These are phyloP conservation scores for Drosophila antonietae DNA, from an alignment of 2,888 invertebrate genomes.

Conservation along the genomic window DNA sequence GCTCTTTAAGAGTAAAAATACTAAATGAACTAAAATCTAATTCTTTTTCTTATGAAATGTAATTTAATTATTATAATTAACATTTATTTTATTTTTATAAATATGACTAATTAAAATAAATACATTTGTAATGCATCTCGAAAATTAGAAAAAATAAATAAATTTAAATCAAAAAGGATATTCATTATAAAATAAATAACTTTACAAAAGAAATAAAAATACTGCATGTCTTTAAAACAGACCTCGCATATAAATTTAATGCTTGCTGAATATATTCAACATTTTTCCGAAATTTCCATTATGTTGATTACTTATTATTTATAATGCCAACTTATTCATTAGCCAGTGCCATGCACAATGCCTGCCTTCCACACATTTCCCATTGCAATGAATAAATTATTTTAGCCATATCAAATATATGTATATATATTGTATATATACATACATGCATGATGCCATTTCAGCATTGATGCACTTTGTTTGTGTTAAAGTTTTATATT, in stretches of 20 bases:
- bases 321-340: constrained; percentile 30
- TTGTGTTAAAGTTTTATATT: background rate
- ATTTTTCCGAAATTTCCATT: background rate
- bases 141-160: too few species aligned
- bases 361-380: background rate
- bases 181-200: too few species aligned
- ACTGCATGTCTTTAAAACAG: background rate
- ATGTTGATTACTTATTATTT: constrained; percentile 4
- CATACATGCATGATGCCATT: background rate
- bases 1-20: too few species aligned
- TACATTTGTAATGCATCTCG: too few species aligned
- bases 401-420: constrained; percentile 16
- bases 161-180: too few species aligned
- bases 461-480: background rate
- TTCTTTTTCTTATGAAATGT: too few species aligned
- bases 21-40: too few species aligned
- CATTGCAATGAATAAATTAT: constrained; percentile 40
- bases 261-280: background rate
- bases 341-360: constrained; percentile 7
- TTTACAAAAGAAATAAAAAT: too few species aligned
- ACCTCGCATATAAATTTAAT: background rate
- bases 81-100: too few species aligned
- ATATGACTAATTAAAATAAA: too few species aligned
- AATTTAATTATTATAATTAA: too few species aligned
- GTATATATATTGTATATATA: constrained; percentile 3